Percentiles rank a stretch among this genome's conserved stretches.
phyloP scores from a whole-genome alignment of 2,113 vertebrate species.

The Lepus timidus region DNA sequence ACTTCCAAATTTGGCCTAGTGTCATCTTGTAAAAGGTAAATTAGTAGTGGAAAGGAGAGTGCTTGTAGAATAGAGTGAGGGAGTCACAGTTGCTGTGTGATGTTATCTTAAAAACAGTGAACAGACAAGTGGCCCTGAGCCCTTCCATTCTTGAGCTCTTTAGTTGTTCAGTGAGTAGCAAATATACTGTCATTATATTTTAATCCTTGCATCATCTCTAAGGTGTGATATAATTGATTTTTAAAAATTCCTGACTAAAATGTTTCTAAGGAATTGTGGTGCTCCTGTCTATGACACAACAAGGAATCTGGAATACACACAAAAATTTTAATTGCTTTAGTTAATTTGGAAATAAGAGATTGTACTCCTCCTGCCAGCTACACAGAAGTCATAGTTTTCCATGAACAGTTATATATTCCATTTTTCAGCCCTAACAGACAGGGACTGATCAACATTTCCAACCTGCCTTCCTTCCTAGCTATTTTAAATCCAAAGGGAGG shows the following conservation, averaged over 20 bases:
- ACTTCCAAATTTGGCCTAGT: not conserved
- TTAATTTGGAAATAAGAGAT: not conserved
- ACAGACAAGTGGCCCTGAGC: not conserved
- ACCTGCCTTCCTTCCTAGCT: constrained; percentile 1
- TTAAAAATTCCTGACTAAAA: constrained; percentile 10
- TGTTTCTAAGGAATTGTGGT: not conserved
- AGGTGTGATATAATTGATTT: not conserved
- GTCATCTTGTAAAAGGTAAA: not conserved
- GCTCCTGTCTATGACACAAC: not conserved
- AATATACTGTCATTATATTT: not conserved
- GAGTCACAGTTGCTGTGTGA: not conserved
- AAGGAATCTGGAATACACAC: not conserved
- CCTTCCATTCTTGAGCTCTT: not conserved
- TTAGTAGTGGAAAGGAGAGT: not conserved
- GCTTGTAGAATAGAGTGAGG: not conserved
- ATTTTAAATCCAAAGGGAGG: constrained; percentile 48
- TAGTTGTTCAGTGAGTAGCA: not conserved
- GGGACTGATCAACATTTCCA: not conserved
- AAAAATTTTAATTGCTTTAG: not conserved
- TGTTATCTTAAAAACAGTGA: not conserved
- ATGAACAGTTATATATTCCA: not conserved
- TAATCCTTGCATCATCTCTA: constrained; percentile 6
- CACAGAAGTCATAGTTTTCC: not conserved
- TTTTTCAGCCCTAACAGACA: not conserved
- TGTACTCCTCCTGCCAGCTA: not conserved